Percentiles rank a stretch among this genome's conserved stretches.
These are phyloP conservation scores for Pissodes strobi DNA, from an alignment of 1,140 invertebrate species.

Conservation along the genomic window DNA sequence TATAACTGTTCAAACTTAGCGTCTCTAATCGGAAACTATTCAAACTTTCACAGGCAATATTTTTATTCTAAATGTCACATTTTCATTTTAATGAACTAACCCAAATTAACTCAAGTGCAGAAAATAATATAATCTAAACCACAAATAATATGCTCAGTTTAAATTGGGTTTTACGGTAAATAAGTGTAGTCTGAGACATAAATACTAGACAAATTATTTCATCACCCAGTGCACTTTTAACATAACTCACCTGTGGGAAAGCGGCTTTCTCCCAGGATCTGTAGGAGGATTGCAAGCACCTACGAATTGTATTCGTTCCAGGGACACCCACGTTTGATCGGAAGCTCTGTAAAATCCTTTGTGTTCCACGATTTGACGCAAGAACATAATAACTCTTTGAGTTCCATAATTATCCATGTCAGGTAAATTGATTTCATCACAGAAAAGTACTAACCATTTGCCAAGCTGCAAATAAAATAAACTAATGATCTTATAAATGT, in stretches of 20 bases:
- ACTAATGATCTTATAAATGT: too few relatives aligned
- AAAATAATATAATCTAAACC: too few relatives aligned
- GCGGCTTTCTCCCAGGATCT: constrained; percentile 96
- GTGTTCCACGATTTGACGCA: constrained; percentile 96
- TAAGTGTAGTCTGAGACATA: too few relatives aligned
- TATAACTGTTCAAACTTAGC: too few relatives aligned
- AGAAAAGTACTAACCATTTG: constrained; percentile 99
- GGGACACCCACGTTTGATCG: constrained; percentile 95
- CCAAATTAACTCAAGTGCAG: too few relatives aligned
- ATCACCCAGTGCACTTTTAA: background rate
- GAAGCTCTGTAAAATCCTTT: constrained; percentile 87
- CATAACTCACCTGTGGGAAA: constrained; percentile 71
- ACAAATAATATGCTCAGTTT: too few relatives aligned
- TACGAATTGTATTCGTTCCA: constrained; percentile 99
- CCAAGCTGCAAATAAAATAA: constrained; percentile 71
- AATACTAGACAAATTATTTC: too few relatives aligned
- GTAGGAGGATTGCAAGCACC: constrained; percentile 99
- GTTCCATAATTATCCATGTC: constrained; percentile 99
- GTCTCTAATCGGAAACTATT: too few relatives aligned
- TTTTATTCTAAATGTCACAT: too few relatives aligned
- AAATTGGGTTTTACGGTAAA: too few relatives aligned
- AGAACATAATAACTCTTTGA: constrained; percentile 97
- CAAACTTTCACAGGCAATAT: too few relatives aligned
- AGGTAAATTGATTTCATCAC: constrained; percentile 99
- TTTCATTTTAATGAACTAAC: too few relatives aligned